Conservation (phyloP, 2,888 invertebrate species). For the Saturnia japonica region DNA sequence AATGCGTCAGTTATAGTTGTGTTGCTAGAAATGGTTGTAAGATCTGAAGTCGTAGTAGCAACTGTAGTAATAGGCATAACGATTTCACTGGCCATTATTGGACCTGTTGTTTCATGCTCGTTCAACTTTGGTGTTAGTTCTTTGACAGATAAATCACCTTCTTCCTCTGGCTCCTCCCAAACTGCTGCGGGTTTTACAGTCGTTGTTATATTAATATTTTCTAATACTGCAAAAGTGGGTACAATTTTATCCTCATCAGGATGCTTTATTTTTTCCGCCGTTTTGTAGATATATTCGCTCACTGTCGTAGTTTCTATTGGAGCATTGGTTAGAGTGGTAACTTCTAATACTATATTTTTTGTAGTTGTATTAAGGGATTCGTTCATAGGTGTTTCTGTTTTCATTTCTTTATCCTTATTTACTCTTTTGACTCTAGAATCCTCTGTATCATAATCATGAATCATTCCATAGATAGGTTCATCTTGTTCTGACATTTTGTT, state of each 20-base stretch:
- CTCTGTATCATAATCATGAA: constrained; percentile 65
- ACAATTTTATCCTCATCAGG: constrained; percentile 6
- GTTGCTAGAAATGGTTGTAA: constrained; percentile 22
- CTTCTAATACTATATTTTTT: constrained; percentile 26
- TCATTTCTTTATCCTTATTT: constrained; percentile 42
- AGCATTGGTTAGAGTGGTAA: constrained; percentile 26
- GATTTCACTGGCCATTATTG: constrained; percentile 31
- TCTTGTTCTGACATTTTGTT: constrained; percentile 56
- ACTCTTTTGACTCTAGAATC: constrained; percentile 65
- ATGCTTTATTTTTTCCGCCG: constrained; percentile 39
- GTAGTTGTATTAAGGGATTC: constrained; percentile 19
- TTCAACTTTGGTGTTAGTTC: constrained; percentile 33
- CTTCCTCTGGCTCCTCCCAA: constrained; percentile 61
- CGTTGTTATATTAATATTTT: neutral
- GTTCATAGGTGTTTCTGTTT: constrained; percentile 27
- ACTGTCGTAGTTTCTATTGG: constrained; percentile 61
- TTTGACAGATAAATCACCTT: constrained; percentile 40
- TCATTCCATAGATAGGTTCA: constrained; percentile 59
- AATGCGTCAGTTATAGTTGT: constrained; percentile 8
- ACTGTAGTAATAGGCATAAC: constrained; percentile 25
- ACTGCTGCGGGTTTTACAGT: constrained; percentile 62
- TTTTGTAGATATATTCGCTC: constrained; percentile 65
- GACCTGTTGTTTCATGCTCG: constrained; percentile 26
- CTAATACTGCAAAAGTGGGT: neutral
- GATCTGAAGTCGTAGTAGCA: constrained; percentile 27